phyloP scores from a whole-genome alignment of 2,797 vertebrate genomes.

The Lagorchestes hirsutus region DNA sequence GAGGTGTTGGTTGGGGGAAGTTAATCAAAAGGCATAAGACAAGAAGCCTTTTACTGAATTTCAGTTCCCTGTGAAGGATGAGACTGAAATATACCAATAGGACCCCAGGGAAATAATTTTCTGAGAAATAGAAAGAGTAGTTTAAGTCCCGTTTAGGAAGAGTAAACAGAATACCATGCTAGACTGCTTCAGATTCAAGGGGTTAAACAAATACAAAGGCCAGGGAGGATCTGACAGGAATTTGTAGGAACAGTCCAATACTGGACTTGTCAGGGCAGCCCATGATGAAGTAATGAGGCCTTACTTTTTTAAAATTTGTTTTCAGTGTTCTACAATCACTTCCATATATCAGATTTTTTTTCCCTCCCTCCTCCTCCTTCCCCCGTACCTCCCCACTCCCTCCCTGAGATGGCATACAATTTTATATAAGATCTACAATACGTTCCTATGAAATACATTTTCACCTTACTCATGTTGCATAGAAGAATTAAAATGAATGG shows the following conservation, averaged over 20 bases:
- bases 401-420: too few species aligned
- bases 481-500: too few species aligned
- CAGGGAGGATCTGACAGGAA: neutral
- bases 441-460: too few species aligned
- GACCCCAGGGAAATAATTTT: neutral
- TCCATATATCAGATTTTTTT: too few species aligned
- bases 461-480: too few species aligned
- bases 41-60: neutral
- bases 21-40: neutral
- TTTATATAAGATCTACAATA: too few species aligned
- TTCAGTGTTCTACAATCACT: neutral
- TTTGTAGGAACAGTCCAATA: neutral
- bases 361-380: too few species aligned
- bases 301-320: conserved; percentile 43
- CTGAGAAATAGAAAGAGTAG: neutral
- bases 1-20: neutral
- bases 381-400: too few species aligned
- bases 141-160: neutral
- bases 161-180: neutral
- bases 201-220: neutral
- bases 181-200: neutral
- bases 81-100: neutral
- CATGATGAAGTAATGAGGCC: neutral
- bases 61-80: neutral
- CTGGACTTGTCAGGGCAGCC: neutral